Evolutionary conservation across 2,888 invertebrate genomes (phyloP).

Genomic region (Archips xylosteana): DNA sequence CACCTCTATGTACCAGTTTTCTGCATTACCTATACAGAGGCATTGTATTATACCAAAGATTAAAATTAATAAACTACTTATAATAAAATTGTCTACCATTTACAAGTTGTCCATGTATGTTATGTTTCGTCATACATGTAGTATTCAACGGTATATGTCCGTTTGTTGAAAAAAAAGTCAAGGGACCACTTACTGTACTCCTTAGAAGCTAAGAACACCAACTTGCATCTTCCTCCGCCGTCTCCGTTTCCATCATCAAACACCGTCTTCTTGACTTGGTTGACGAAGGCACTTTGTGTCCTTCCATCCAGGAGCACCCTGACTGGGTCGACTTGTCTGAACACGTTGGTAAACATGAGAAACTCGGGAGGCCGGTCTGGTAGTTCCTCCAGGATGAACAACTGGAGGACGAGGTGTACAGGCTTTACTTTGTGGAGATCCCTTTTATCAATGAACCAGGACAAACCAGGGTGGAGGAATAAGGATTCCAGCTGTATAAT

Average conservation of each 20-base stretch:
- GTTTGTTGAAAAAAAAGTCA: background rate
- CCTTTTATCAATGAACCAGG: too few relatives aligned
- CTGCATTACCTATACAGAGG: too few relatives aligned
- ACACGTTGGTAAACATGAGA: slow-evolving; percentile 84
- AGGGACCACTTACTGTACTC: slow-evolving; percentile 83
- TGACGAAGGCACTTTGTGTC: slow-evolving; percentile 80
- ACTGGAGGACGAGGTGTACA: slow-evolving; percentile 57
- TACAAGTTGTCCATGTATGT: too few relatives aligned
- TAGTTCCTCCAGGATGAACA: slow-evolving; percentile 89
- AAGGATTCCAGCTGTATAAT: background rate
- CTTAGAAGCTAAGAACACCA: slow-evolving; percentile 84
- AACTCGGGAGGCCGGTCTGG: slow-evolving; percentile 88
- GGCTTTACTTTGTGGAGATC: too few relatives aligned
- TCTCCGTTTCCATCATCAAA: slow-evolving; percentile 57
- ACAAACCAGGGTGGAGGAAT: too few relatives aligned
- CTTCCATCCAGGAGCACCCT: slow-evolving; percentile 84
- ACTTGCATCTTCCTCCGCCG: slow-evolving; percentile 74
- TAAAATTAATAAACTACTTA: too few relatives aligned
- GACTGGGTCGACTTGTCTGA: slow-evolving; percentile 86
- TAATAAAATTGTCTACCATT: too few relatives aligned
- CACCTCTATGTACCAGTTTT: too few relatives aligned
- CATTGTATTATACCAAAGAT: too few relatives aligned
- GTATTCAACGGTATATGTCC: too few relatives aligned
- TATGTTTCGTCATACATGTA: too few relatives aligned
- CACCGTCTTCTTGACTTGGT: slow-evolving; percentile 73